Evolutionary conservation across 2,797 vertebrate species (phyloP), one percentile per base, ranked within the genome.

Genomic region (Clarias pachynema): DNA sequence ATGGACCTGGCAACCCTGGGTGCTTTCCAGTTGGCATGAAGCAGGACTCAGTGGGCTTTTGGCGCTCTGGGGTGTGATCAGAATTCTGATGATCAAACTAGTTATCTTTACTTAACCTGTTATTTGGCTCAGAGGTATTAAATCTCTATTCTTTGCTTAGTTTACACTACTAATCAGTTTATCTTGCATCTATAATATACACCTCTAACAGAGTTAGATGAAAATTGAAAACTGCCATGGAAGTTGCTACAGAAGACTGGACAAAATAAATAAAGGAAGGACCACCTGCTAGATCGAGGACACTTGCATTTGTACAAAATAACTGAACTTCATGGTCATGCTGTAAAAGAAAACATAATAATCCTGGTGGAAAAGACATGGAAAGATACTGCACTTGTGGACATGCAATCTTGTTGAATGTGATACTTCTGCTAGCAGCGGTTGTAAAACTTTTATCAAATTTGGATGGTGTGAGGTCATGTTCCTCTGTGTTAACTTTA

Each of bases 61-160:
- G 91, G 89, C 90, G 90, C 90, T 91, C 89, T 90, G 86, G 89
- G 79, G 86, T 91, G 94, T 95, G 95, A 93, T 82, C 87, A 89
- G 95, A 94, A 95, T 96, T 74, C 91, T 93, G 91, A 95, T 93
- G 81, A 85, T 72, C 80, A 82, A 84, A 79, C 65, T 53, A 85
- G 68, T 85, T 85, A 66, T 86, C 82, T 82, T 59, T 83, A 73
- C 68, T n/a, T 60, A 78, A 82, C 72, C 37, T 59, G 56, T 53
- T 65, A 29, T 73, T 31, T 72, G 9, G 24, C n/a, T 20, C n/a
- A 66, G 16, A 66, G 60, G 49, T 81, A 66, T 85, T 81, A 40
- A 69, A 83, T 82, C 80, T 87, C 44, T 84, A 75, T 79, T 80
- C 74, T 84, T 74, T 24, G 37, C 31, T 29, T 34, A 29, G 22